Conservation (phyloP, 2,113 vertebrate species). For the Stictonetta naevosa region DNA sequence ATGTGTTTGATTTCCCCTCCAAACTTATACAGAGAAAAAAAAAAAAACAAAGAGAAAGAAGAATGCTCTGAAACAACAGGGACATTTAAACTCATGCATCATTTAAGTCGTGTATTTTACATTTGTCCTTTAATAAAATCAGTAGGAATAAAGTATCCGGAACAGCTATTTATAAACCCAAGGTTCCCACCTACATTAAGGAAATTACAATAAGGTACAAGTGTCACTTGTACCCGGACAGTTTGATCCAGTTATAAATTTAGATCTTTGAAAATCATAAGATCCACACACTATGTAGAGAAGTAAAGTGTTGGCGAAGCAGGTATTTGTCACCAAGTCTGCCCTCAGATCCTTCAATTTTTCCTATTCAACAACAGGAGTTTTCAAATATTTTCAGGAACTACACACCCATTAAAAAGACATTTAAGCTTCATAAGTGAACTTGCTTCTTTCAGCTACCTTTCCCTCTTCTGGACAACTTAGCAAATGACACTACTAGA, state of each 20-base stretch:
- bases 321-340: neutral
- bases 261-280: neutral
- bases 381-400: neutral
- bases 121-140: neutral
- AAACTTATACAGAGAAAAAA: neutral
- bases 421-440: neutral
- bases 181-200: neutral
- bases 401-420: neutral
- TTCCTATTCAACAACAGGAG: neutral
- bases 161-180: slow-evolving; percentile 13
- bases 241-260: neutral
- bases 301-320: neutral
- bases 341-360: neutral
- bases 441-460: neutral
- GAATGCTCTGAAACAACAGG: neutral
- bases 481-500: neutral
- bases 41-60: neutral
- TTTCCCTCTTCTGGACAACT: neutral
- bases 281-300: neutral
- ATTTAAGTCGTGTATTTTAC: neutral
- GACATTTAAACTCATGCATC: neutral
- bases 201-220: neutral
- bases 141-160: neutral
- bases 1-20: neutral
- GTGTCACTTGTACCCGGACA: neutral